Evolutionary conservation across 2,888 invertebrate species (phyloP), one percentile per base, ranked within the genome.

Genomic region (Aradus depressus): DNA sequence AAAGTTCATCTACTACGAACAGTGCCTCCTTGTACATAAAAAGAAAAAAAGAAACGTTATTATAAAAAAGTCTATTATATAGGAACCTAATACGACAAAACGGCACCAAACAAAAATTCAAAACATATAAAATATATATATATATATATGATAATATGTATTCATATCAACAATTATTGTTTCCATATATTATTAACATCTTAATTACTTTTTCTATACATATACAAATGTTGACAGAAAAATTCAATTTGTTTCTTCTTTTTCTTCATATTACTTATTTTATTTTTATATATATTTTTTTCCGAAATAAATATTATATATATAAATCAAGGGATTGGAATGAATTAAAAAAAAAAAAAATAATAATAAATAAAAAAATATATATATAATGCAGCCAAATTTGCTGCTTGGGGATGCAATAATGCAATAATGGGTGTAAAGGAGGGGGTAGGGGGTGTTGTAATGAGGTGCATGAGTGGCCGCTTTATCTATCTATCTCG

Each of bases 71-170:
- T 19, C 35, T 37, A 19, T 38, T 22, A 47, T 35, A 47, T 47
- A 47, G 47, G 47, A 47, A 47, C 47, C 47, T 47, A 47, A 38
- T 25, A 37, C 38, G 47, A 38, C 37, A 47, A 38, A 23, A 37
- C 47, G 47, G 38, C 38, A 38, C 37, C 37, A 47, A 38, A 37
- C 26, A 21, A 47, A 47, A 18, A 47, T 37, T 37, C 23, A 47
- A 14, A 47, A 37, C 23, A 19, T 38, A 19, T 38, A 34, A 47
- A 47, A 37, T 37, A 47, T 47, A 47, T 22, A 42, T 44, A 44
- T 44, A 47, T 22, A 37, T 37, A 47, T 47, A 47, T 22, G 28
- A 35, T 35, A 35, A 47, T 22, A 47, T 47, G 47, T 38, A 38
- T 47, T 23, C 26, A 47, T 37, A 47, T 47, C 19, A 47, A 47